Evolutionary conservation across 2,888 invertebrate species (phyloP), one percentile per base, ranked within the genome.

Genomic region (Abrostola triplasia): DNA sequence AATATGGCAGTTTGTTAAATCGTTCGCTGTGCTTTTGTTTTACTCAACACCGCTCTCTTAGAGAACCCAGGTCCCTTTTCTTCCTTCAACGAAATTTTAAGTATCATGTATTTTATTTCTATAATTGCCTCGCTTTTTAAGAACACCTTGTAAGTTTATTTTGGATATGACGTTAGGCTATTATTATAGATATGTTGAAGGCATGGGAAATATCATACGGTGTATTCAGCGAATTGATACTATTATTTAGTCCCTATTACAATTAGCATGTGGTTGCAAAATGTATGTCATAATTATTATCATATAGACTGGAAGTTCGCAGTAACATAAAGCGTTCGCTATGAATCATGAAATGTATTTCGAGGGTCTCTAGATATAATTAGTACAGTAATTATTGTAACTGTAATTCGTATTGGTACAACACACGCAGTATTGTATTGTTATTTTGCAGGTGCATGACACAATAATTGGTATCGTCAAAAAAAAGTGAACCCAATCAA

Each of bases 1-100:
- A 93, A 94, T 94, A 94, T 94, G 94, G 93, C 94, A 94, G 94
- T 94, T 94, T 93, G 94, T 94, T 94, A 94, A 92, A 94, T 92
- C 90, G 90, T 92, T 92, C 84, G 84, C 84, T 79, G 81, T 88
- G 89, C 92, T 93, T 94, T 94, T 94, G 94, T 94, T 94, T 94
- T 90, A 90, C 86, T 87, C 88, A 90, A 90, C 87, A 84, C 91
- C 89, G 88, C 90, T 86, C 90, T 90, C 88, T 89, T 86, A 87
- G 64, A 86, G 83, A 84, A 83, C 84, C 72, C 82, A 82, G 84
- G 84, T 90, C 85, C 85, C 89, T 89, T 91, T 89, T 86, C 87
- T 85, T 83, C 80, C 81, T 80, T 74, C 74, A 77, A 81, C 79
- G 73, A 79, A 77, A 81, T 84, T 84, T 84, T 79, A 75, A 65